Percentiles rank a stretch among this genome's conserved stretches.
Conservation (phyloP, 2,888 invertebrate genomes). For the Eupithecia dodoneata region DNA sequence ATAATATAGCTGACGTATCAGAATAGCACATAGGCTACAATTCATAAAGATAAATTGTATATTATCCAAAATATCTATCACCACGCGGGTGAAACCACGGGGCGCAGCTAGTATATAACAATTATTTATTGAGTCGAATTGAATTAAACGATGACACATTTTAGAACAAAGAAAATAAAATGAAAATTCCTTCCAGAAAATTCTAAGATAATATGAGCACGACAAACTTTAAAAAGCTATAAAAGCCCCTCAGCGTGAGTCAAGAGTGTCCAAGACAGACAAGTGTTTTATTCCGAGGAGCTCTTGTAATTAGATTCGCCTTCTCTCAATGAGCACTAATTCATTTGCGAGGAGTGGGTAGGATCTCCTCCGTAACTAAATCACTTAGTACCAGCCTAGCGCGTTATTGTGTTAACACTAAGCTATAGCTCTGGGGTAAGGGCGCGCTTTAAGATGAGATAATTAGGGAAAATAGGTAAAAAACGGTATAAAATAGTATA, state of each 20-base stretch:
- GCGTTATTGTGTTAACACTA: constrained; percentile 20
- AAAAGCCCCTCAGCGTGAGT: background rate
- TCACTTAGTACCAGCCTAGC: constrained; percentile 13
- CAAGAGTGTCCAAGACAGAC: constrained; percentile 2
- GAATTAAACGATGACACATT: too few species aligned
- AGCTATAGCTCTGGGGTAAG: background rate
- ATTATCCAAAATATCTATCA: too few species aligned
- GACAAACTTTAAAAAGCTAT: background rate
- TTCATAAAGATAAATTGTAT: too few species aligned
- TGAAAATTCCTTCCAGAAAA: background rate
- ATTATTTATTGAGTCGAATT: too few species aligned
- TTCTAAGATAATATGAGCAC: background rate
- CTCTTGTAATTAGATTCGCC: constrained; percentile 23
- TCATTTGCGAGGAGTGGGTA: constrained; percentile 14
- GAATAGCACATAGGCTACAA: too few species aligned
- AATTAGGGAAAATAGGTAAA: background rate
- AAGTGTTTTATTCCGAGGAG: constrained; percentile 16
- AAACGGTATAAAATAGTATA: too few species aligned
- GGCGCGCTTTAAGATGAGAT: background rate
- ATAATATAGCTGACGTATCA: too few species aligned
- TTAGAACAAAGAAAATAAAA: background rate
- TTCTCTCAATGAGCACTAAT: constrained; percentile 25
- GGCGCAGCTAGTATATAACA: too few species aligned
- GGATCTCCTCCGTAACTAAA: constrained; percentile 20
- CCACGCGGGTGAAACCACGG: too few species aligned